Conservation (phyloP, 2,113 vertebrate species). For the Spea multiplicata region DNA sequence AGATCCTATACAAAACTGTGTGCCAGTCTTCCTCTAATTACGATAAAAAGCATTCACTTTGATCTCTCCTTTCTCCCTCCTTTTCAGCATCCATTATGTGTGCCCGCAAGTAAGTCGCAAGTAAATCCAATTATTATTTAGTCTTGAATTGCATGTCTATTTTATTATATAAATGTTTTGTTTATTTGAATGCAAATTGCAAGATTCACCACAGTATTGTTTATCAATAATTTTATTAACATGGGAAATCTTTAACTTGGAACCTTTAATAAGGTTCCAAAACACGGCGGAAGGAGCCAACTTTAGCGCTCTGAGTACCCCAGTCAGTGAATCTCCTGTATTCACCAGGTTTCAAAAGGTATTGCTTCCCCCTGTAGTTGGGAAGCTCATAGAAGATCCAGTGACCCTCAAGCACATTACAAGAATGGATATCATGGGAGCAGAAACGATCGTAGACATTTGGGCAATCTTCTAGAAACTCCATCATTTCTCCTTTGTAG, state of each 20-base stretch:
- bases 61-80: no score
- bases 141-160: no score
- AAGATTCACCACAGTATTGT: not conserved
- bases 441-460: conserved; percentile 72
- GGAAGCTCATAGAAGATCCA: conserved; percentile 79
- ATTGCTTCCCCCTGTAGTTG: conserved; percentile 63
- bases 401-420: conserved; percentile 71
- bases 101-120: no score
- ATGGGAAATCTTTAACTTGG: not conserved
- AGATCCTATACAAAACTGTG: no score
- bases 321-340: conserved; percentile 63
- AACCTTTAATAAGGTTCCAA: conserved; percentile 55
- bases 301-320: conserved; percentile 59
- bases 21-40: no score
- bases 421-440: conserved; percentile 71
- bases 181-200: not conserved
- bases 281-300: conserved; percentile 62
- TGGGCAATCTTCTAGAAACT: conserved; percentile 71
- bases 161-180: no score
- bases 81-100: no score
- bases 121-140: no score
- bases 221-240: conserved; percentile 5
- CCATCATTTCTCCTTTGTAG: conserved; percentile 72
- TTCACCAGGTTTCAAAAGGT: conserved; percentile 63
- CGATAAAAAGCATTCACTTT: no score